Conservation (phyloP, 1,140 invertebrate genomes). For the Heliconius congener region DNA sequence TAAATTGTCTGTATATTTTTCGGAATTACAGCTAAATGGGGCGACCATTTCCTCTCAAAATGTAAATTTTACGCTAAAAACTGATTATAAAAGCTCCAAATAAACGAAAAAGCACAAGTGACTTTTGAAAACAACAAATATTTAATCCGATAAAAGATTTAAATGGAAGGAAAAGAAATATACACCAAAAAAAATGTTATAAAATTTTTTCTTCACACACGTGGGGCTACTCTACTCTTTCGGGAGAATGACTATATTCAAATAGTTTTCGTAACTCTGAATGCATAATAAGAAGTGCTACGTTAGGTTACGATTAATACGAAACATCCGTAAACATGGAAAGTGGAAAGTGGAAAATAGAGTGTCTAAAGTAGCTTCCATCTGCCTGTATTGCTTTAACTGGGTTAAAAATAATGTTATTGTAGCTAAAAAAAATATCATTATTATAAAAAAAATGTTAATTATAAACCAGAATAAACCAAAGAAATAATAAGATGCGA, state of each 20-base stretch:
- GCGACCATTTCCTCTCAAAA: background rate
- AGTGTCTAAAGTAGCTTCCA: too few species aligned
- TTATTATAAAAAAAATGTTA: too few species aligned
- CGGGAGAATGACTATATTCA: background rate
- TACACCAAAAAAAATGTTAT: background rate
- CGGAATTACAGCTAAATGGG: background rate
- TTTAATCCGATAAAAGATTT: conserved; percentile 1
- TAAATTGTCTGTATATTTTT: background rate
- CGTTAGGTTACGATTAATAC: too few species aligned
- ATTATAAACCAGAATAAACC: too few species aligned
- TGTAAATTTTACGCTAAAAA: background rate
- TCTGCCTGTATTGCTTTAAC: too few species aligned
- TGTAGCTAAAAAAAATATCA: too few species aligned
- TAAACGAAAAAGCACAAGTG: background rate
- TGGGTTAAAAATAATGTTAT: too few species aligned
- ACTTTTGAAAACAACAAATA: background rate
- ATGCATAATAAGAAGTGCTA: too few species aligned
- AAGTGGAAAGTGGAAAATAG: too few species aligned
- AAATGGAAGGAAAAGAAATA: background rate
- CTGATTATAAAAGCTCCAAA: background rate
- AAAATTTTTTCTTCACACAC: background rate
- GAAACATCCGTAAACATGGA: too few species aligned
- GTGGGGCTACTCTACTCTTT: background rate
- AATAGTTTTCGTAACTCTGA: background rate
- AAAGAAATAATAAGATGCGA: background rate